phyloP scores from a whole-genome alignment of 2,113 vertebrate species.

The Theristicus caerulescens region DNA sequence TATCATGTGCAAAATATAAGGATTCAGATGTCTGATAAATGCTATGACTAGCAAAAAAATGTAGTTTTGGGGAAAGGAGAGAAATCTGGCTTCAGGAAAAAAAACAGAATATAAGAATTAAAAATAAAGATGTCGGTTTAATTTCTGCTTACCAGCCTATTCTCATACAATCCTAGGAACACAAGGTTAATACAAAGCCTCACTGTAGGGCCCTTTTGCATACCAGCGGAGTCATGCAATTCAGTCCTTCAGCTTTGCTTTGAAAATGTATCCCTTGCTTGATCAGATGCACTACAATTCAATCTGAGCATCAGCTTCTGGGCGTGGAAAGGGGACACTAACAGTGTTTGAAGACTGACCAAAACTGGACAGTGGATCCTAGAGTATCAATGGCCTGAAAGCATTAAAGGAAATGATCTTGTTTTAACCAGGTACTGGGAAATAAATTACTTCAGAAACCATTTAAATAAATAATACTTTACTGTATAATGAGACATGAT shows the following conservation, averaged over 20 bases:
- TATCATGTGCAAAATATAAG: neutral
- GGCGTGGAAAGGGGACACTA: neutral
- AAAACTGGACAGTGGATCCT: neutral
- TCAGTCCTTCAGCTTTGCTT: neutral
- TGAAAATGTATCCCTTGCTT: neutral
- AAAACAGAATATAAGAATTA: neutral
- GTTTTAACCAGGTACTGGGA: neutral
- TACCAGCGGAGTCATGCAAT: neutral
- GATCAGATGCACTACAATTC: neutral
- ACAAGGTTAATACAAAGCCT: neutral
- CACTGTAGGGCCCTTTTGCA: neutral
- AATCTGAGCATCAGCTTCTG: neutral
- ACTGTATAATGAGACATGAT: neutral
- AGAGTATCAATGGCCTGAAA: neutral
- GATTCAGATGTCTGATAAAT: neutral
- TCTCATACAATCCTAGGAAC: neutral
- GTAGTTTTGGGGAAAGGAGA: neutral
- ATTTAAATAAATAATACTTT: constrained; percentile 22
- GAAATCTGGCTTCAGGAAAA: neutral
- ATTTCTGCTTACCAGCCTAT: neutral
- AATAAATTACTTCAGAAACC: neutral
- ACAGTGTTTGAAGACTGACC: neutral
- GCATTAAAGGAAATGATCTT: neutral
- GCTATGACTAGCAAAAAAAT: neutral
- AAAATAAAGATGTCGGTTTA: neutral